phyloP scores from a whole-genome alignment of 1,140 invertebrate species.

The Chymomyza costata region DNA sequence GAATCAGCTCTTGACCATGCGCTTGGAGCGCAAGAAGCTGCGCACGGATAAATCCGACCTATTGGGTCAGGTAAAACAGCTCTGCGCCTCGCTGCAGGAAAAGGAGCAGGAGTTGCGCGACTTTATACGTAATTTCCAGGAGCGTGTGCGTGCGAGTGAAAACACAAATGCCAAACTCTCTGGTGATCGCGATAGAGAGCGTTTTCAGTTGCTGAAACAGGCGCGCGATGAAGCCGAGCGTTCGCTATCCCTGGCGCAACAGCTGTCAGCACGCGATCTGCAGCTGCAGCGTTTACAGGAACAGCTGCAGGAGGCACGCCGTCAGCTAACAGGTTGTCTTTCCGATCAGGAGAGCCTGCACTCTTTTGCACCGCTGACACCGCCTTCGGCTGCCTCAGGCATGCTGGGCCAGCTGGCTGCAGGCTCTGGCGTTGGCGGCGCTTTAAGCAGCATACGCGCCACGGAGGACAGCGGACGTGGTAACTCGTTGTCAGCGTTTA shows the following conservation, averaged over 20 bases:
- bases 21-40: slow-evolving; percentile 91
- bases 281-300: slow-evolving; percentile 89
- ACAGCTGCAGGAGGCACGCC: slow-evolving; percentile 86
- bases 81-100: slow-evolving; percentile 94
- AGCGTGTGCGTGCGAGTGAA: slow-evolving; percentile 78
- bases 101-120: slow-evolving; percentile 94
- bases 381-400: slow-evolving; percentile 68
- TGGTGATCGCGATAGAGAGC: slow-evolving; percentile 90
- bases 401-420: slow-evolving; percentile 75
- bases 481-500: slow-evolving; percentile 72
- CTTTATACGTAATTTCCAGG: slow-evolving; percentile 96
- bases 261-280: slow-evolving; percentile 89
- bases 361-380: slow-evolving; percentile 77
- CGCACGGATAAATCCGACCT: slow-evolving; percentile 96
- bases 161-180: slow-evolving; percentile 82
- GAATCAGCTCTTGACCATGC: slow-evolving; percentile 81
- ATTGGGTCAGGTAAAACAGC: slow-evolving; percentile 94
- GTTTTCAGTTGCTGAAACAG: slow-evolving; percentile 90
- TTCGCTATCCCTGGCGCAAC: slow-evolving; percentile 88
- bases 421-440: slow-evolving; percentile 78
- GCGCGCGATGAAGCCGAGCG: slow-evolving; percentile 92
- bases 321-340: slow-evolving; percentile 84
- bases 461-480: slow-evolving; percentile 79
- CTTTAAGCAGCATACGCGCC: slow-evolving; percentile 76
- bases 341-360: slow-evolving; percentile 84